Base-by-base conservation (phyloP, 2,113 vertebrate genomes). In the Mionectes macconnelli region DNA sequence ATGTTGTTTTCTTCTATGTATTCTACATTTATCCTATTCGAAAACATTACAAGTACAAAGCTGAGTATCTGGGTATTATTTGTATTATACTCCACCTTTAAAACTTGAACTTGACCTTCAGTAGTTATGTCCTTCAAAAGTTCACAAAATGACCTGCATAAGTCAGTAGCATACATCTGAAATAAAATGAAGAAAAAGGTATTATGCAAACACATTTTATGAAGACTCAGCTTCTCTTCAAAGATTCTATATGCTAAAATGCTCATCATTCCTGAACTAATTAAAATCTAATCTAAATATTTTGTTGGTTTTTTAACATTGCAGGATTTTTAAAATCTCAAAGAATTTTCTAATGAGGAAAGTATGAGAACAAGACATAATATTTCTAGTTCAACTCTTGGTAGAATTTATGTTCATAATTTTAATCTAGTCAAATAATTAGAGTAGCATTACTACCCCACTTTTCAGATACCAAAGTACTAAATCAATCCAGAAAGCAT, bases 71-170 rank as follows among this genome's bases (percentile, higher is more conserved):
- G 4, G 4, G 6, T 68, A 64, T 57, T 49, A 57, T 40, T 69
- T 76, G 78, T 55, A 84, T 53, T 57, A 72, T 31, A 92, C 64
- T 67, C 11, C 98, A 99, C 99, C 99, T 99, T 99, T 45, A 99
- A 98, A 52, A 99, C 98, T 95, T 99, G 99, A 96, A 99, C 99
- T 98, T 99, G 99, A 82, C 99, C 99, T 92, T 99, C 99, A 78
- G 98, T 98, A 56, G 98, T 99, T 96, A 99, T 98, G 96, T 99
- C 99, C 93, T 98, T 99, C 75, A 99, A 96, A 49, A 99, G 96
- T 50, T 98, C 98, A 95, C 98, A 99, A 97, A 99, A 99, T 19
- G 98, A 99, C 70, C 87, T 98, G 95, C 99, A 99, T 19, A 99
- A 97, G 42, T 96, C 98, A 87, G 98, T 94, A 53, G 98, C 99